Percentiles rank a stretch among this genome's conserved stretches.
Conservation (phyloP, 2,113 vertebrate species). For the Pterophyllum scalare region DNA sequence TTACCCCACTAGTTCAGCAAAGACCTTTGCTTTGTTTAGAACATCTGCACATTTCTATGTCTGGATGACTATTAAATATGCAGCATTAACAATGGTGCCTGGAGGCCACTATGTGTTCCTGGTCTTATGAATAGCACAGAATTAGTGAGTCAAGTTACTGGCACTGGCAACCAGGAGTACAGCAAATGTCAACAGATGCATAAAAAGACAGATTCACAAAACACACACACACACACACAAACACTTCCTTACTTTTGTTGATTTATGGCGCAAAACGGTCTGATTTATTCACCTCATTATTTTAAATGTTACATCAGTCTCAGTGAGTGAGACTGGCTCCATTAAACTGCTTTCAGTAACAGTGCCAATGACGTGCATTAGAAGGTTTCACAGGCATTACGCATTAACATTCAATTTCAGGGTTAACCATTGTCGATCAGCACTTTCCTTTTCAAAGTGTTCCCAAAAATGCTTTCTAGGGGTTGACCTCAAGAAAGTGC, state of each 20-base stretch:
- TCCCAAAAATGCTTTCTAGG: not conserved
- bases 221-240: not conserved
- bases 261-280: not conserved
- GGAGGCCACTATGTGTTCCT: not conserved
- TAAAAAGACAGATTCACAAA: not conserved
- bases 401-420: slow-evolving; percentile 27
- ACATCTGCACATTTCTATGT: slow-evolving; percentile 24
- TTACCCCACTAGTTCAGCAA: slow-evolving; percentile 17
- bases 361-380: not conserved
- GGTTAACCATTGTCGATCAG: slow-evolving; percentile 6
- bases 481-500: not conserved
- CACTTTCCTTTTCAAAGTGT: not conserved
- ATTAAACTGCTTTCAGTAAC: slow-evolving; percentile 15
- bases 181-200: slow-evolving; percentile 4
- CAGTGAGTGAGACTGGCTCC: not conserved
- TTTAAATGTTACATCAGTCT: not conserved
- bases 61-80: slow-evolving; percentile 18
- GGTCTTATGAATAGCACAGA: not conserved
- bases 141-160: slow-evolving; percentile 9
- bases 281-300: slow-evolving; percentile 7
- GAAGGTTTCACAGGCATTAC: not conserved
- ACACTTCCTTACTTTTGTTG: not conserved
- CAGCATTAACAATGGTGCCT: not conserved
- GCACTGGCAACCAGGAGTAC: not conserved
- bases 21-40: slow-evolving; percentile 36